A percentile compares a stretch with the other conserved stretches of the same genome.
These are phyloP conservation scores for Grammomys surdaster DNA, from an alignment of 2,113 vertebrate species.

Conservation along the genomic window DNA sequence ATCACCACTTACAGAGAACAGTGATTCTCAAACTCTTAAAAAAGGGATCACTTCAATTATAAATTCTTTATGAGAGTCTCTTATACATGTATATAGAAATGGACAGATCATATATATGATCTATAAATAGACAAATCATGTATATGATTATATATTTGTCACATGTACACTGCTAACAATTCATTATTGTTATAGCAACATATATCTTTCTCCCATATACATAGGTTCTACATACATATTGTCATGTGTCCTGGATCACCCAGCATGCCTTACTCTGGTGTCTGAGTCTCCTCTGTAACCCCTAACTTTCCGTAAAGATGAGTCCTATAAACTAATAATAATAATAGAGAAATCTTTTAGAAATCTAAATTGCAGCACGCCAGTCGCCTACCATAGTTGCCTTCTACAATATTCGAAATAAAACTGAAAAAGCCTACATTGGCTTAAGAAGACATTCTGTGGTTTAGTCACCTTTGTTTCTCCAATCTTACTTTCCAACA, in stretches of 20 bases:
- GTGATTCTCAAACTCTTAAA: constrained; percentile 63
- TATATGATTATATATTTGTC: no score
- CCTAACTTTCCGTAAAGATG: not conserved
- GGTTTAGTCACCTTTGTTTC: not conserved
- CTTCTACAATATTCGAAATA: constrained; percentile 16
- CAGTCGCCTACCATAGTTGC: not conserved
- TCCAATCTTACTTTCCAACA: not conserved
- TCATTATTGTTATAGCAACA: not conserved
- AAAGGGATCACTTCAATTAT: not conserved
- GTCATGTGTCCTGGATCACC: not conserved
- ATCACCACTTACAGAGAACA: constrained; percentile 38
- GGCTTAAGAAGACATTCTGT: not conserved
- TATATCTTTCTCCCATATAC: not conserved
- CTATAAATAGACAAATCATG: not conserved
- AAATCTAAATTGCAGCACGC: not conserved
- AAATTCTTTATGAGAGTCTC: constrained; percentile 30
- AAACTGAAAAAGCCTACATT: not conserved
- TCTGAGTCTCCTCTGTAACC: not conserved
- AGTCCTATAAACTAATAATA: not conserved
- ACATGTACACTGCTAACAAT: not conserved
- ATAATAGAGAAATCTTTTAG: constrained; percentile 44
- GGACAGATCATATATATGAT: constrained; percentile 8
- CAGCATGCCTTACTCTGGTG: not conserved
- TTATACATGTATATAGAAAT: not conserved
- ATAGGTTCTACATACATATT: not conserved